A percentile compares a stretch with the other conserved stretches of the same genome.
Conservation (phyloP, 2,113 vertebrate genomes). For the Cinclus cinclus region DNA sequence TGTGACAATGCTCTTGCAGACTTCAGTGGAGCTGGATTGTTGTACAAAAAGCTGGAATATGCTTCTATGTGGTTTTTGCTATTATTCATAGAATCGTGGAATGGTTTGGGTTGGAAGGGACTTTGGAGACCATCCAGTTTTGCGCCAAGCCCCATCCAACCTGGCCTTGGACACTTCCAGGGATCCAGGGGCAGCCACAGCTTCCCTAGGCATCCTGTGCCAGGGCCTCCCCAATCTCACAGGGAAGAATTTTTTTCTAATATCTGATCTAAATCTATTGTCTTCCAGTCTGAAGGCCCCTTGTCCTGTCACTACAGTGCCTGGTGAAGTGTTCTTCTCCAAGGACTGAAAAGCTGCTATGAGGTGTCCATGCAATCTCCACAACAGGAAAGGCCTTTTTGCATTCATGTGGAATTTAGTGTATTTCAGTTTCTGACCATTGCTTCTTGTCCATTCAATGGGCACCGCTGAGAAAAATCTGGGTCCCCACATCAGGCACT, state of each 20-base stretch:
- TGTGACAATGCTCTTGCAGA: fast-evolving
- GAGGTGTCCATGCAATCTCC: background rate
- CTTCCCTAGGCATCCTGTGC: background rate
- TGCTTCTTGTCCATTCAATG: background rate
- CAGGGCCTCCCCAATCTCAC: fast-evolving
- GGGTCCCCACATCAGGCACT: background rate
- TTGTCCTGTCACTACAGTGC: background rate
- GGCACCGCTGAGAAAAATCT: background rate
- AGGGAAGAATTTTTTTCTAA: background rate
- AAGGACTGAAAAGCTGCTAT: background rate
- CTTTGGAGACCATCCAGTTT: background rate
- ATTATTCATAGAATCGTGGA: background rate
- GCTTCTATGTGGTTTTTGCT: background rate
- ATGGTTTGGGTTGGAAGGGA: background rate
- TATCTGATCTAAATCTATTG: background rate
- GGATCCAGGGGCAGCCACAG: background rate
- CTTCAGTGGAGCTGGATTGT: fast-evolving
- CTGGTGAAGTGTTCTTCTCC: background rate
- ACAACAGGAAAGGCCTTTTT: fast-evolving
- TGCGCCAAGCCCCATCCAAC: fast-evolving
- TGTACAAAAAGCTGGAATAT: background rate
- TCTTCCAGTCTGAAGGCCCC: background rate
- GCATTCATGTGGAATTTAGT: background rate
- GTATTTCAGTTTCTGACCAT: background rate
- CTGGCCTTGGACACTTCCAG: background rate